Conservation (phyloP, 2,888 invertebrate genomes). For the Polydrusus cervinus region DNA sequence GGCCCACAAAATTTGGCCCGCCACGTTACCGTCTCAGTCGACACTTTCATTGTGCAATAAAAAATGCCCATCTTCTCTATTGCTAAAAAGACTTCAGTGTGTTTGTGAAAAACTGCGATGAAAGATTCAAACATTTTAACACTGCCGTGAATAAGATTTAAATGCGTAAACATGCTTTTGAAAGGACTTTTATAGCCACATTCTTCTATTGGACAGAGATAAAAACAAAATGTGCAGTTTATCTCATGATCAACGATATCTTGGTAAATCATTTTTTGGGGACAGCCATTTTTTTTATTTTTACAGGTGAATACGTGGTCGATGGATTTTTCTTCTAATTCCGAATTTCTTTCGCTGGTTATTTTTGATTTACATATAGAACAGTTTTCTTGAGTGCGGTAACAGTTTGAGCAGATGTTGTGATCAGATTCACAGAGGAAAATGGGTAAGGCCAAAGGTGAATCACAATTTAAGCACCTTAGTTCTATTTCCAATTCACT, state of each 20-base stretch:
- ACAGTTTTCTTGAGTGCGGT: conserved; percentile 53
- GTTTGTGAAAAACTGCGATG: conserved; percentile 62
- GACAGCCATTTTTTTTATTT: conserved; percentile 61
- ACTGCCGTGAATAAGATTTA: conserved; percentile 62
- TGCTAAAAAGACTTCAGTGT: conserved; percentile 60
- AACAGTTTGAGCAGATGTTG: conserved; percentile 61
- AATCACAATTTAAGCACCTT: conserved; percentile 59
- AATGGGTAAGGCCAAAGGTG: conserved; percentile 61
- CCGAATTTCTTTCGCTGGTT: conserved; percentile 59
- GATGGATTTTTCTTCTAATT: conserved; percentile 60
- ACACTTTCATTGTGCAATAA: conserved; percentile 56
- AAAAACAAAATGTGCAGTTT: conserved; percentile 62
- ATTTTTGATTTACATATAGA: conserved; percentile 58
- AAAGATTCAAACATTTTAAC: conserved; percentile 58
- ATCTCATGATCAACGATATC: conserved; percentile 60
- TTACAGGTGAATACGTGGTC: conserved; percentile 59
- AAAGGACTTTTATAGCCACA: conserved; percentile 59
- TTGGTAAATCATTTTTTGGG: conserved; percentile 58
- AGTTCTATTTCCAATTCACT: conserved; percentile 52
- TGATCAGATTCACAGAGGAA: conserved; percentile 61
- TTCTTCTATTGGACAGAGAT: conserved; percentile 59
- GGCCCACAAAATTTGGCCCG: conserved; percentile 62
- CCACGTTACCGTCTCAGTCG: conserved; percentile 58
- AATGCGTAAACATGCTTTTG: conserved; percentile 59
- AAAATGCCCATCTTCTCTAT: conserved; percentile 62